These are phyloP conservation scores for Oxytorus armatus DNA, from an alignment of 2,888 invertebrate species.

Conservation along the genomic window DNA sequence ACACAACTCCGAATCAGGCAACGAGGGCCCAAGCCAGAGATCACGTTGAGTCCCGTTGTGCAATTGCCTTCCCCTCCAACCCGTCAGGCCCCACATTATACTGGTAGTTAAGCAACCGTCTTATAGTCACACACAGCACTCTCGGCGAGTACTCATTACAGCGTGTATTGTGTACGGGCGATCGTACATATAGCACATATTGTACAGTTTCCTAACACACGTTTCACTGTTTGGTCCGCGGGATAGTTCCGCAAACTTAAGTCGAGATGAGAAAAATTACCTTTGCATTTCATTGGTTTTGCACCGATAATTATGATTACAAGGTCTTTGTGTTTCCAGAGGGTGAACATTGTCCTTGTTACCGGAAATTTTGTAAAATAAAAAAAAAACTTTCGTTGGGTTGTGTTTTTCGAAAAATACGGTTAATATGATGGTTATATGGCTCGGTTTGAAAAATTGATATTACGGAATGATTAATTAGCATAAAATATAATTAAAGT, in stretches of 20 bases:
- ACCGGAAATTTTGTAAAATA: too few relatives aligned
- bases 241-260: slow-evolving; percentile 5
- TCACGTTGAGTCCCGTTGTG: slow-evolving; percentile 56
- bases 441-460: too few relatives aligned
- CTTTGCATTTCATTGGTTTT: slow-evolving; percentile 7
- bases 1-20: slow-evolving; percentile 59
- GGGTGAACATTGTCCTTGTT: too few relatives aligned
- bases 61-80: slow-evolving; percentile 34
- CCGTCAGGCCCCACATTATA: background rate
- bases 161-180: slow-evolving; percentile 59
- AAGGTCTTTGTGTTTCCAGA: too few relatives aligned
- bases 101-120: slow-evolving; percentile 54
- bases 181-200: slow-evolving; percentile 38
- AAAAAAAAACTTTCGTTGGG: too few relatives aligned
- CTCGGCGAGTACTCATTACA: slow-evolving; percentile 60
- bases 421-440: too few relatives aligned
- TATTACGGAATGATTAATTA: too few relatives aligned
- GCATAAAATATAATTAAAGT: too few relatives aligned
- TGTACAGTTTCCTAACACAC: slow-evolving; percentile 51
- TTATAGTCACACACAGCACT: background rate
- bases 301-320: too few relatives aligned
- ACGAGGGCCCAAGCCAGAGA: slow-evolving; percentile 21
- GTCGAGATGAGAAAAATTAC: slow-evolving; percentile 15
- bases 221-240: slow-evolving; percentile 16
- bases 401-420: too few relatives aligned